Evolutionary conservation across 2,888 invertebrate genomes (phyloP).

Genomic region (Papilio gigon): DNA sequence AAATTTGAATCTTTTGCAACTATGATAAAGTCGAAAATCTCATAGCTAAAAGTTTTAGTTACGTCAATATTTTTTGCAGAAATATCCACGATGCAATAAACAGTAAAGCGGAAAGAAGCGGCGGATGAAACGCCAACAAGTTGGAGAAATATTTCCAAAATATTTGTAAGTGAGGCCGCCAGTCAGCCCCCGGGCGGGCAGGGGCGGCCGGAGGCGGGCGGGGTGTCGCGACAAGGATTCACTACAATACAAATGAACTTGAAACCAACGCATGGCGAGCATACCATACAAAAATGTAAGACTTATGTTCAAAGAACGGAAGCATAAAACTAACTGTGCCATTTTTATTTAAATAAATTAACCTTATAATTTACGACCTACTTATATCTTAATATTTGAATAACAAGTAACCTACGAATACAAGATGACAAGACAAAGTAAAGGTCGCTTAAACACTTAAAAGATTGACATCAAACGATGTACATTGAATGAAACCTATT

Average conservation of each 20-base stretch:
- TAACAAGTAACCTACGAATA: no score
- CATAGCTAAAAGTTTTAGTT: slow-evolving; percentile 1
- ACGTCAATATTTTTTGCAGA: slow-evolving; percentile 29
- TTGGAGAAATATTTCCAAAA: slow-evolving; percentile 82
- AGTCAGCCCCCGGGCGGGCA: slow-evolving; percentile 62
- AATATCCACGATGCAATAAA: slow-evolving; percentile 61
- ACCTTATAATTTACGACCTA: not conserved
- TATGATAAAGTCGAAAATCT: slow-evolving; percentile 40
- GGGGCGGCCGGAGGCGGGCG: slow-evolving; percentile 56
- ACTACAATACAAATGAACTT: slow-evolving; percentile 53
- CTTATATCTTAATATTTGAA: no score
- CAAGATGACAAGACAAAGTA: not conserved
- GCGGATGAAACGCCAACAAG: slow-evolving; percentile 80
- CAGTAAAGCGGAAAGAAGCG: slow-evolving; percentile 80
- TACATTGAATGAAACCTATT: not conserved
- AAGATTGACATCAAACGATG: not conserved
- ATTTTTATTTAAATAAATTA: not conserved
- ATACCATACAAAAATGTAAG: slow-evolving; percentile 24
- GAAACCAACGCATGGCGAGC: slow-evolving; percentile 48
- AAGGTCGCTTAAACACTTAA: not conserved
- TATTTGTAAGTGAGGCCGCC: slow-evolving; percentile 76
- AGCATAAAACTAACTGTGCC: slow-evolving; percentile 4
- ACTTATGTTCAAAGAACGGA: slow-evolving; percentile 13
- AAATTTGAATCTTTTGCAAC: fast-evolving
- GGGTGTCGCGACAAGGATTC: slow-evolving; percentile 53